A percentile compares a stretch with the other conserved stretches of the same genome.
These are phyloP conservation scores for Catharus fuscescens DNA, from an alignment of 2,113 vertebrate genomes.

Conservation along the genomic window DNA sequence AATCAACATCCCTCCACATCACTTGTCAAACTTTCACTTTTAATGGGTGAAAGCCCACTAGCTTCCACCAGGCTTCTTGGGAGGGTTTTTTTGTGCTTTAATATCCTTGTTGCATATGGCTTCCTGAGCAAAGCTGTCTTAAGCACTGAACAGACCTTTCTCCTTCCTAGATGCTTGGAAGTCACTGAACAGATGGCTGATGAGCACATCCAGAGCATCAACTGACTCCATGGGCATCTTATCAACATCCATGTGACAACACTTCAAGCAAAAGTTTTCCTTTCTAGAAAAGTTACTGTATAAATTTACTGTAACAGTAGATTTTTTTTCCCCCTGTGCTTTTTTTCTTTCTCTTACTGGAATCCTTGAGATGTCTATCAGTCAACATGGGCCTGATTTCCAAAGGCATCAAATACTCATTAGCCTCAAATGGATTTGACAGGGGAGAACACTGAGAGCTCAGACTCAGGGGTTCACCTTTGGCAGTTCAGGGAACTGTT, in stretches of 20 bases:
- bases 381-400: background rate
- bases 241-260: background rate
- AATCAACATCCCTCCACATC: background rate
- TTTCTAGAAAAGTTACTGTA: background rate
- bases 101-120: background rate
- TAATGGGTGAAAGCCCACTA: background rate
- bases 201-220: background rate
- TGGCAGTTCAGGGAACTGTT: background rate
- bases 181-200: constrained; percentile 52
- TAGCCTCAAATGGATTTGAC: background rate
- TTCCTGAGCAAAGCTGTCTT: constrained; percentile 9
- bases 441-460: background rate
- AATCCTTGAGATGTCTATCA: background rate
- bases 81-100: background rate
- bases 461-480: background rate
- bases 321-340: background rate
- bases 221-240: background rate
- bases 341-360: background rate
- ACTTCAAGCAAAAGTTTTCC: background rate
- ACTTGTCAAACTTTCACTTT: background rate
- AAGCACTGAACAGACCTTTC: background rate
- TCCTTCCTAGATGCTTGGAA: background rate
- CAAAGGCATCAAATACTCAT: background rate
- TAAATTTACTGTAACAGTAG: background rate
- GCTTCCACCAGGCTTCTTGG: background rate